Base-by-base conservation (phyloP, 2,888 invertebrate genomes). In the Mayetiola destructor region DNA sequence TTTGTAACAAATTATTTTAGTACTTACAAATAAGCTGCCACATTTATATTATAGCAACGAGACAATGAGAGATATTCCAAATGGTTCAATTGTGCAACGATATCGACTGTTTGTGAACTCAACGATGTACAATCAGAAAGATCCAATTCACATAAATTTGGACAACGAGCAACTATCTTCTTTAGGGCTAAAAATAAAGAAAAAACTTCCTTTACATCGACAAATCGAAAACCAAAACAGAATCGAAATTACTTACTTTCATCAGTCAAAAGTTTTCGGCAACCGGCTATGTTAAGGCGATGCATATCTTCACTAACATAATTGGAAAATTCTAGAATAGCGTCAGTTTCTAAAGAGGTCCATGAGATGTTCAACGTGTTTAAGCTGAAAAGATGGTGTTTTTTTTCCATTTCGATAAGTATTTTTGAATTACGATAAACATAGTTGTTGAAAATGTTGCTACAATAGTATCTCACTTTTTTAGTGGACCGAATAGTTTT, bases 51-150 rank as follows among this genome's bases (percentile, higher is more conserved):
- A 65, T 91, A 84, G 69, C 93, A 93, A 57, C 93, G 81, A 48
- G 88, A 85, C 52, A 85, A 69, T 0, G 88, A 86, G 21, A 90
- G 73, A 67, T 87, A 85, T 65, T 89, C 85, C 6, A 92, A 71
- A 20, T 80, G 75, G 39, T 74, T 68, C 54, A 87, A 75, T 56
- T 72, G 69, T 42, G 77, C 68, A 48, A 88, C 75, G 64, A 75
- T 71, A 18, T 74, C 71, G 1, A 88, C 72, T n/a, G 80, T 71
- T 55, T 72, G 71, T 12, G 77, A 77, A 0, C 85, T 82, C 4
- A 94, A 70, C 18, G 78, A 75, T 8, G 85, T 82, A 64, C 89
- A 88, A 73, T 95, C 94, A 20, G 93, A 93, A 59, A 93, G 68
- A 73, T 95, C 94, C 62, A 95, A 74, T 70, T 93, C 92, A 40